Evolutionary conservation across 2,888 invertebrate genomes (phyloP).

Genomic region (Thyatira batis): DNA sequence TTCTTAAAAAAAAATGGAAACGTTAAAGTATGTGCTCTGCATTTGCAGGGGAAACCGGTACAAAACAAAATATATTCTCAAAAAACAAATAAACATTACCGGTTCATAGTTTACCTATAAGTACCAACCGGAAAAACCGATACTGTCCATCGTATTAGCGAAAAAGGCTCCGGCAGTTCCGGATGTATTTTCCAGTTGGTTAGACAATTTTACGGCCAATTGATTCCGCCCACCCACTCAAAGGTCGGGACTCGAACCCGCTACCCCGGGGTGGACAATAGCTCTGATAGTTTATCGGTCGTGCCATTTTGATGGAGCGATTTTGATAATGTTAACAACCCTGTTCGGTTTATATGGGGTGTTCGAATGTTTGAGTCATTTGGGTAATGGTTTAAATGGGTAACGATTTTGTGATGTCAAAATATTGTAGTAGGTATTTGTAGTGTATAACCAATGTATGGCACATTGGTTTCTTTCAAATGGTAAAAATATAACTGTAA

Average conservation of each 20-base stretch:
- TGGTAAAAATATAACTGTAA: too few relatives aligned
- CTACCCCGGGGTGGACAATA: constrained; percentile 48
- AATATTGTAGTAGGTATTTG: too few relatives aligned
- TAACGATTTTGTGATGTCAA: too few relatives aligned
- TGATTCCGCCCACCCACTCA: constrained; percentile 52
- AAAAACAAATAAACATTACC: not conserved
- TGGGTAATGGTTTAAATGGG: not conserved
- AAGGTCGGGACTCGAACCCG: constrained; percentile 59
- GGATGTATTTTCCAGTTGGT: constrained; percentile 80
- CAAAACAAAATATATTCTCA: too few relatives aligned
- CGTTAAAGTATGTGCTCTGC: too few relatives aligned
- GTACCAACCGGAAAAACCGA: constrained; percentile 17
- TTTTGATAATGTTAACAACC: constrained; percentile 68
- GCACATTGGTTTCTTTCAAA: too few relatives aligned
- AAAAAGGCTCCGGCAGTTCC: constrained; percentile 62
- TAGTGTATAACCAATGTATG: too few relatives aligned
- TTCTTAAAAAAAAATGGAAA: too few relatives aligned
- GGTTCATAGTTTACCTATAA: not conserved
- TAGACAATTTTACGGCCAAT: constrained; percentile 80
- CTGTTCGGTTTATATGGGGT: constrained; percentile 14
- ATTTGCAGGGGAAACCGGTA: too few relatives aligned
- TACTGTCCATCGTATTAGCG: constrained; percentile 53
- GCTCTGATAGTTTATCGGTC: constrained; percentile 64
- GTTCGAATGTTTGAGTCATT: constrained; percentile 2
- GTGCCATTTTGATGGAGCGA: constrained; percentile 66